These are phyloP conservation scores for Xiphophorus birchmanni DNA, from an alignment of 2,797 vertebrate genomes.

Conservation along the genomic window DNA sequence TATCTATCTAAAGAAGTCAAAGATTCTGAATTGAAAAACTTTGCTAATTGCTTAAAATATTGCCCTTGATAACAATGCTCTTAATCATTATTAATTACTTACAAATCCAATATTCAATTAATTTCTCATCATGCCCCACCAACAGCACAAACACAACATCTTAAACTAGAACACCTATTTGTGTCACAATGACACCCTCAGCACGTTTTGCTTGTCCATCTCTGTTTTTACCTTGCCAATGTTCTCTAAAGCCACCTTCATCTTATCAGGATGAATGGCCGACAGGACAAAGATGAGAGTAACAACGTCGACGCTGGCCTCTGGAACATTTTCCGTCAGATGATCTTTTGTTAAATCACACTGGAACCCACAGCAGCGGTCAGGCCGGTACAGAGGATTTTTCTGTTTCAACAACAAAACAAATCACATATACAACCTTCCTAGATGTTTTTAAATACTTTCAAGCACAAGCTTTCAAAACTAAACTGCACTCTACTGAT, in stretches of 20 bases:
- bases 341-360: constrained; percentile 93
- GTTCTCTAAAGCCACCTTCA: constrained; percentile 88
- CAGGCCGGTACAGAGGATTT: constrained; percentile 84
- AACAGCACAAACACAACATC: background rate
- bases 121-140: background rate
- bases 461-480: background rate
- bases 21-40: background rate
- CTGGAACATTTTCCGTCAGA: constrained; percentile 82
- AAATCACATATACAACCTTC: background rate
- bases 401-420: constrained; percentile 72
- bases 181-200: background rate
- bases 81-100: background rate
- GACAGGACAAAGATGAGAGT: constrained; percentile 95
- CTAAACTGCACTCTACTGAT: background rate
- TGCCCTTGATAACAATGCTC: background rate
- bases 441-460: background rate
- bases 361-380: constrained; percentile 91
- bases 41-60: background rate
- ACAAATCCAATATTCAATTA: background rate
- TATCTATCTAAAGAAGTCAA: too few species aligned
- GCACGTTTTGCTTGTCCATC: background rate
- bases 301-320: constrained; percentile 86
- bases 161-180: background rate
- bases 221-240: constrained; percentile 84
- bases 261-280: constrained; percentile 94